phyloP scores from a whole-genome alignment of 2,888 invertebrate genomes.

The Heliothis peltigera region DNA sequence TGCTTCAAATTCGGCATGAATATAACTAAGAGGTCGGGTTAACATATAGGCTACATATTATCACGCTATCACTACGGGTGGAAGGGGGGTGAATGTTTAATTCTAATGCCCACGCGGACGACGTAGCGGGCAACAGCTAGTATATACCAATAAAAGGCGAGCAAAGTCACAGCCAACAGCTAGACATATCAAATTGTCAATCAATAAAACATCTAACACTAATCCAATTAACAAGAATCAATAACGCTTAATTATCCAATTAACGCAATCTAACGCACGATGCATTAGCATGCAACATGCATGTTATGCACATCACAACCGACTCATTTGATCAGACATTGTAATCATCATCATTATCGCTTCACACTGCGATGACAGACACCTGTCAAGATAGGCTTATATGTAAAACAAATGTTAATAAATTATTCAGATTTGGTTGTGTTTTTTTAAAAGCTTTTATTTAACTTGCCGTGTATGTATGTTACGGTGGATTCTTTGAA shows the following conservation, averaged over 20 bases:
- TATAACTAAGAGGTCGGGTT: too few species aligned
- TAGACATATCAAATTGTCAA: neutral
- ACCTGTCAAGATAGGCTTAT: neutral
- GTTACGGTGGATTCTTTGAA: too few species aligned
- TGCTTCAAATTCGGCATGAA: too few species aligned
- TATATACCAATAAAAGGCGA: too few species aligned
- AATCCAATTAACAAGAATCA: neutral
- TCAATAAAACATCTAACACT: neutral
- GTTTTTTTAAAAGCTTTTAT: too few species aligned
- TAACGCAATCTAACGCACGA: slow-evolving; percentile 1
- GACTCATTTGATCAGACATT: neutral
- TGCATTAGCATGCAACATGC: neutral
- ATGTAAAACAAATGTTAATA: neutral
- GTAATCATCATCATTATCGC: neutral
- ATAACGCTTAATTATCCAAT: slow-evolving; percentile 3
- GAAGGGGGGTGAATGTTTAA: too few species aligned
- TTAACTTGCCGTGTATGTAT: too few species aligned
- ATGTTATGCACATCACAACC: neutral
- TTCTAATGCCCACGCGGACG: too few species aligned
- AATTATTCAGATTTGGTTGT: neutral
- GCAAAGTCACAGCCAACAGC: too few species aligned
- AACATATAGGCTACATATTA: too few species aligned
- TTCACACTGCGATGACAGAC: neutral
- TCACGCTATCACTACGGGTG: too few species aligned
- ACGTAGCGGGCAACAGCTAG: too few species aligned